Evolutionary conservation across 2,888 invertebrate species (phyloP).

Genomic region (Cenopis cana): DNA sequence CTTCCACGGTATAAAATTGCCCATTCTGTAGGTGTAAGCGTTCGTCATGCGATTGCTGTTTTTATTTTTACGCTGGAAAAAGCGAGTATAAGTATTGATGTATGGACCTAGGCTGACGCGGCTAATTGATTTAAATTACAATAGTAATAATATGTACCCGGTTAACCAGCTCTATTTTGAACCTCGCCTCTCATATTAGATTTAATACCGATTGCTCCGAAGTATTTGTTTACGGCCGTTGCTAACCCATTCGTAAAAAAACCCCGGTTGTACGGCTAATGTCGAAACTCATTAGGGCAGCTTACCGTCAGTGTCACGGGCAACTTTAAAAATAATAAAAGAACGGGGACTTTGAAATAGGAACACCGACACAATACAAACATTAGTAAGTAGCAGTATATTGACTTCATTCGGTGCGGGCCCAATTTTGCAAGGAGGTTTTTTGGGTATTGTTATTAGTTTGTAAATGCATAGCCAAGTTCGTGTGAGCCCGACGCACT

Average conservation of each 20-base stretch:
- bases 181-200: neutral
- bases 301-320: conserved; percentile 82
- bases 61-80: no score
- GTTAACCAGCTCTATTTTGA: neutral
- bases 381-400: conserved; percentile 1
- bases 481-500: neutral
- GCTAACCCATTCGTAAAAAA: conserved; percentile 74
- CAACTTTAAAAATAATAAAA: conserved; percentile 79
- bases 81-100: no score
- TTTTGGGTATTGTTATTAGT: neutral
- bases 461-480: neutral
- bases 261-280: conserved; percentile 72
- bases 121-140: no score
- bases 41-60: no score
- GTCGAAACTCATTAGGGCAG: conserved; percentile 82
- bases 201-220: conserved; percentile 9
- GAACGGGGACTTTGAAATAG: conserved; percentile 74
- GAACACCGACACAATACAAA: conserved; percentile 65
- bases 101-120: no score
- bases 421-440: neutral
- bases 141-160: neutral
- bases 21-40: no score
- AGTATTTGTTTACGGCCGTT: conserved; percentile 38
- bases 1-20: no score
- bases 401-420: neutral